Base-by-base conservation (phyloP, 2,888 invertebrate species). In the Cephus pulcher region DNA sequence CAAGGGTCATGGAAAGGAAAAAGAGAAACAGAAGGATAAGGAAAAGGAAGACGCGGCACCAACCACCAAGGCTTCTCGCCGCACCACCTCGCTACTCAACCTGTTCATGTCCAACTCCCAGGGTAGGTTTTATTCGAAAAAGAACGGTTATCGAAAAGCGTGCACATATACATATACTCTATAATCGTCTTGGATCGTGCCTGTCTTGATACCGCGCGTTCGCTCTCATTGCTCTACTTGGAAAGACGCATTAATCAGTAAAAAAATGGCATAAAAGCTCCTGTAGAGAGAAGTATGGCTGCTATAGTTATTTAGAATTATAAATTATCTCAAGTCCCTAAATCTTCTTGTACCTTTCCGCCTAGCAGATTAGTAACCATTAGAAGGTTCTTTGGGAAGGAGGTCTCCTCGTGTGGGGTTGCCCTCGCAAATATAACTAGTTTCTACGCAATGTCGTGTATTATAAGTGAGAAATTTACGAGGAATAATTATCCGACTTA, bases 61-160 rank as follows among this genome's bases (percentile, higher is more conserved):
- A 85, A 86, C 88, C 75, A 93, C 94, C 92, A 96, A 96, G 94
- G 95, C 96, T 92, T 97, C 97, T 92, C 96, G 97, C 93, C 96
- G 97, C 93, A 97, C 97, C 92, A 97, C 97, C 92, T 98, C 97
- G 93, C 95, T 98, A 92, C 95, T 98, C 93, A 97, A 98, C 95
- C 95, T 98, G 94, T 98, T 98, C 94, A 97, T 97, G 94, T 97
- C 97, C 93, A 97, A 97, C 94, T 97, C 97, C 94, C 97, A 97
- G 95, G 97, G 97, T 95, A 97, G 94, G 93, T 90, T 79, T 77
- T 34, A 69, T 74, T 76, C 75, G 77, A 79, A 74, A 74, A 76
- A 73, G 75, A 74, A 76, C 75, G 34, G 30, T 56, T 69, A 69
- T 76, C 75, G 74, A 35, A 73, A 74, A 56, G 15, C 34, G 75